Conservation (phyloP, 2,113 vertebrate species). For the Recurvirostra avosetta region DNA sequence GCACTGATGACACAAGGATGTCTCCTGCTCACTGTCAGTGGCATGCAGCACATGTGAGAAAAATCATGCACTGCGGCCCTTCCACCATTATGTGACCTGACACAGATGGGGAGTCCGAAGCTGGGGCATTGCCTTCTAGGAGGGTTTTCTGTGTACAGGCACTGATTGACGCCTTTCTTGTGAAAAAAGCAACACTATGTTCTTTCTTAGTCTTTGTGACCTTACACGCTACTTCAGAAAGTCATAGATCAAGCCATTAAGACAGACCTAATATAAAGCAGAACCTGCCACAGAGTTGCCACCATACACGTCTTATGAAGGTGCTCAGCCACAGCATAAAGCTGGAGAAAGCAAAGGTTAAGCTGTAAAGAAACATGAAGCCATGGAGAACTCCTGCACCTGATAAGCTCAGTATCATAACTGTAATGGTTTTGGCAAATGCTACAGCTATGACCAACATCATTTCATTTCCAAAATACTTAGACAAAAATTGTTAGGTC, state of each 20-base stretch:
- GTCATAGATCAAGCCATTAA: not conserved
- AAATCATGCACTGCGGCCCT: not conserved
- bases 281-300: not conserved
- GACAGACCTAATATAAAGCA: not conserved
- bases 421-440: not conserved
- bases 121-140: not conserved
- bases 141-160: accelerated
- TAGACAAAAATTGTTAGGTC: not conserved
- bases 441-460: not conserved
- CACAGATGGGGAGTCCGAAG: accelerated
- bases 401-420: not conserved
- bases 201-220: not conserved
- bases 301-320: not conserved
- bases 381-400: not conserved
- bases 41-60: not conserved
- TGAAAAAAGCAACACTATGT: not conserved
- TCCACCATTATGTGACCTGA: not conserved
- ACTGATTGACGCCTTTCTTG: accelerated
- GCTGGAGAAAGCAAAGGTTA: not conserved
- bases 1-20: not conserved
- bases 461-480: not conserved
- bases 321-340: not conserved
- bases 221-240: not conserved
- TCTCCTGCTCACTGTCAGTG: not conserved
- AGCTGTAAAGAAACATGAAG: not conserved